Evolutionary conservation across 2,797 vertebrate genomes (phyloP).

Genomic region (Microcaecilia unicolor): DNA sequence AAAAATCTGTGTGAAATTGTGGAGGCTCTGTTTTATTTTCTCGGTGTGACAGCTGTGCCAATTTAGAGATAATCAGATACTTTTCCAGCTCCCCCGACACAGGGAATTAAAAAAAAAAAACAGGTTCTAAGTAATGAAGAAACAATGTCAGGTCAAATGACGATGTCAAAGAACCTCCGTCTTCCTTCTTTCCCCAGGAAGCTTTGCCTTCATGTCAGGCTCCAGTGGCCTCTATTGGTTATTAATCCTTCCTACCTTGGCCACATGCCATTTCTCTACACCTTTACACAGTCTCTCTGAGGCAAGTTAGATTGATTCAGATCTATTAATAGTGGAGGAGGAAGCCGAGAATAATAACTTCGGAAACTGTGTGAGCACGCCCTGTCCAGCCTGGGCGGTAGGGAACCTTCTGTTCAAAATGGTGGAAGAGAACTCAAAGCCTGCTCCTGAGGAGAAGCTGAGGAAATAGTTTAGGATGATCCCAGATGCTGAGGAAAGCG

Average conservation of each 20-base stretch:
- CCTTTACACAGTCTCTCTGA: slow-evolving; percentile 11
- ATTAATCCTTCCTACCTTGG: not conserved
- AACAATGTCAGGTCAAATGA: too few species aligned
- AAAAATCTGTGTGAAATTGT: too few species aligned
- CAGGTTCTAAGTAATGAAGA: accelerated
- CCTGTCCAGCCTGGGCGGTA: slow-evolving; percentile 27
- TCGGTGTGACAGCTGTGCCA: too few species aligned
- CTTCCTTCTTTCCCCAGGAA: not conserved
- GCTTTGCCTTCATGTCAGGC: too few species aligned
- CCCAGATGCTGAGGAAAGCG: too few species aligned
- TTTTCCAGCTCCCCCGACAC: too few species aligned
- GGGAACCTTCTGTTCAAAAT: slow-evolving; percentile 32
- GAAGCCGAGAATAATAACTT: slow-evolving; percentile 73
- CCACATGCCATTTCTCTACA: slow-evolving; percentile 13
- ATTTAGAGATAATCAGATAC: too few species aligned
- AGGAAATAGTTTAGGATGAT: too few species aligned
- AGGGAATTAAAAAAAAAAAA: not conserved
- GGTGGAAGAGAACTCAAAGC: slow-evolving; percentile 14
- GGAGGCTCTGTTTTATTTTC: too few species aligned
- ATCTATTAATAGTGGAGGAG: slow-evolving; percentile 75
- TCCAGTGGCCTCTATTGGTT: not conserved
- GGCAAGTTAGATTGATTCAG: slow-evolving; percentile 29
- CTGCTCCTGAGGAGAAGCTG: too few species aligned
- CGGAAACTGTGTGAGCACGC: slow-evolving; percentile 58
- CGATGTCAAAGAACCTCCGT: slow-evolving; percentile 13